Evolutionary conservation across 2,888 invertebrate species (phyloP), one percentile per base, ranked within the genome.

Genomic region (Phragmatobia fuliginosa): DNA sequence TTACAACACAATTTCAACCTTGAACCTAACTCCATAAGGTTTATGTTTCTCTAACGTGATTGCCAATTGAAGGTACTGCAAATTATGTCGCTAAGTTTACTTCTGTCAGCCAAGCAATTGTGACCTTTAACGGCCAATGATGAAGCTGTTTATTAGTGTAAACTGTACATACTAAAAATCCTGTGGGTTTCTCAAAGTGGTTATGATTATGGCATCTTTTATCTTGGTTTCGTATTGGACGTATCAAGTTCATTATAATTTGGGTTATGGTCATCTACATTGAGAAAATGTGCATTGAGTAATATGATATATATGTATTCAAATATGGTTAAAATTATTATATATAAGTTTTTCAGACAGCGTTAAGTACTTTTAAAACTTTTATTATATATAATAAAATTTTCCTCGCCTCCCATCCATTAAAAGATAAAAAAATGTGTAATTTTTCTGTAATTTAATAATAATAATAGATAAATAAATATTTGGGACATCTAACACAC

Each of bases 181-280:
- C 14, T 25, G 61, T 38, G 25, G 25, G 28, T 25, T 61, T 38
- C 18, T 21, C 21, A 45, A 38, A 25, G 75, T 73, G 61, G 66
- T 68, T 68, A 75, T 79, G 74, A 79, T 66, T 32, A 81, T 66
- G 65, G 31, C 45, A 49, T 36, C 52, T 59, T 67, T 81, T 76
- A 73, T 73, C 72, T 66, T n/a, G 38, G 21, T 62, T 75, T 70
- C 33, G 52, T 28, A 67, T 49, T n/a, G n/a, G 58, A 16, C 49
- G 36, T 66, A 60, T 79, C 67, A 80, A 82, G 82, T 65, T 70
- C 82, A 41, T 76, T 76, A 82, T 70, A 67, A 81, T 82, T 80
- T 38, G 56, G 80, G 73, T 74, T 65, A 65, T 45, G 67, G 58
- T n/a, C 67, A 18, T 65, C 56, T 61, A 41, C 31, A 31, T 59